Base-by-base conservation (phyloP, 2,797 vertebrate genomes). In the Acridotheres tristis region DNA sequence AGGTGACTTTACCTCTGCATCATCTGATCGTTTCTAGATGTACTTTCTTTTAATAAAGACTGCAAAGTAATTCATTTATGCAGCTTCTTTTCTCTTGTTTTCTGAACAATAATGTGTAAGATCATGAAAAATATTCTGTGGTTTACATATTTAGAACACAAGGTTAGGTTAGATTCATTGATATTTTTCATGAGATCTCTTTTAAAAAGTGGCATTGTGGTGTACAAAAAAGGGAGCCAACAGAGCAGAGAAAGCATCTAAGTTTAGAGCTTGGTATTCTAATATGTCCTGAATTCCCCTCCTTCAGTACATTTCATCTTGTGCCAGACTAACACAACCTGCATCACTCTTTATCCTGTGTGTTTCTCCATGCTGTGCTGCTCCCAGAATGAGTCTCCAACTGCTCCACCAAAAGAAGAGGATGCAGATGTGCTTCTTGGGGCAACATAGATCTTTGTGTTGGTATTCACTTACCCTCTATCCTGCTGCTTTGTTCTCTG, bases 1-100 rank as follows among this genome's bases (percentile, higher is more conserved):
- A 90, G 71, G 94, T 96, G 90, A 75, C 71, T 92, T 92, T 88
- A 82, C 69, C 80, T 93, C 88, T 55, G 69, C 90, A 86, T 88
- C 67, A n/a, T 63, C 57, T 57, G 77, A 34, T 76, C 0, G 0
- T 88, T 92, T 89, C 63, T 89, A 50, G 43, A 76, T 27, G 4
- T 71, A 82, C 48, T 59, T 94, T 88, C 43, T 78, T 81, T 71
- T 71, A 80, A 30, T 89, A 63, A 67, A 34, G 27, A 38, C 54
- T 53, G 47, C 38, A 67, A 71, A 82, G n/a, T 4, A 5, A 48
- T 79, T 82, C 0, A 4, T 55, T 83, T 80, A 8, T 51, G 26
- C 50, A 82, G 16, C 42, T 79, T 42, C 18, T 89, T 85, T 84
- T 62, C 42, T 67, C 30, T 66, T 85, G 62, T 72, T 32, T 40